Base-by-base conservation (phyloP, 2,797 vertebrate genomes). In the Presbytis comata region DNA sequence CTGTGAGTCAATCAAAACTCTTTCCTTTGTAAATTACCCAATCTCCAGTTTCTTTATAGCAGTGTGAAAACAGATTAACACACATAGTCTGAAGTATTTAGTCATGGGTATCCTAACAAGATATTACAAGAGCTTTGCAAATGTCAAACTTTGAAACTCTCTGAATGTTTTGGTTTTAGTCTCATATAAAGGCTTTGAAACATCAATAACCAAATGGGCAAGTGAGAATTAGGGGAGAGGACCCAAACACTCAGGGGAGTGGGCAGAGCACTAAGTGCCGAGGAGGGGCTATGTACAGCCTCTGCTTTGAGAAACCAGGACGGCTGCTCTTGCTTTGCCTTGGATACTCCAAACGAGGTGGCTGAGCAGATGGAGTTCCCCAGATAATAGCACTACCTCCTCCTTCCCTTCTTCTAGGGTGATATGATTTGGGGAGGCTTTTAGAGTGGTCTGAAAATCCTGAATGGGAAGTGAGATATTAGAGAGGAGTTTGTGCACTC, bases 241-340 rank as follows among this genome's bases (percentile, higher is more conserved):
- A n/a, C 16, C 30, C 72, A 1, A 36, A 1, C 2, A 19, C 3
- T 1, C 3, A 4, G 4, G 13, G 57, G 1, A 48, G 30, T 44
- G 12, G 30, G 11, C 24, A 1, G 26, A 79, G 30, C 24, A 3
- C 2, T 5, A 22, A 22, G 26, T 22, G 53, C 8, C 11, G n/a
- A 8, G 3, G n/a, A 14, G 9, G 28, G 21, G 1, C 1, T 6
- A 1, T 6, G 10, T 8, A 17, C 0, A 78, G 24, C 22, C 3
- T 41, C n/a, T 39, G 46, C 16, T 22, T 36, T 55, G 16, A 61
- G 26, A 41, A 80, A 48, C 48, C 22, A 19, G 28, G 39, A 48
- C 9, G 21, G 21, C 24, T 39, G 9, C 3, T 41, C 64, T 91
- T 30, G 30, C 33, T 78, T 46, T 57, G 36, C 33, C 4, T 24